Percentiles rank a stretch among this genome's conserved stretches.
phyloP scores from a whole-genome alignment of 2,113 vertebrate genomes.

The Arenaria interpres region DNA sequence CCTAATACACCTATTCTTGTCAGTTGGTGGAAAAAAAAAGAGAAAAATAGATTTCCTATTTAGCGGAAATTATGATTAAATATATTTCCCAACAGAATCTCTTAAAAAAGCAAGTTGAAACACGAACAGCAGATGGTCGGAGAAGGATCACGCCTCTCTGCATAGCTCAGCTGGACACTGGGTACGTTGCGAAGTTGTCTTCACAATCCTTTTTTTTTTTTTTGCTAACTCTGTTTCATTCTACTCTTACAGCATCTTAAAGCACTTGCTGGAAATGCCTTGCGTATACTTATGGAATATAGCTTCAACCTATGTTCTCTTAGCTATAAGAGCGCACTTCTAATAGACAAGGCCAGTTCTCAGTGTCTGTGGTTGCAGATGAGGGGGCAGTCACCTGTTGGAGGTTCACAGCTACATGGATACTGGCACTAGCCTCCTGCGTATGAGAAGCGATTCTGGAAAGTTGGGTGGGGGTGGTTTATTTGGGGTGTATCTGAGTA shows the following conservation, averaged over 20 bases:
- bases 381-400: background rate
- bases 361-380: background rate
- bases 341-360: background rate
- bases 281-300: background rate
- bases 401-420: background rate
- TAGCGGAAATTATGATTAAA: background rate
- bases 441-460: background rate
- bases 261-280: background rate
- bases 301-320: background rate
- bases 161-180: conserved; percentile 98
- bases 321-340: background rate
- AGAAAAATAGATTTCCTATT: background rate
- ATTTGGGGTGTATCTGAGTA: background rate
- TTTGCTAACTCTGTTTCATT: background rate
- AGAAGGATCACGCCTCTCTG: conserved; percentile 96
- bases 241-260: background rate
- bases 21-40: background rate
- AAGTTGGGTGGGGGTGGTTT: background rate
- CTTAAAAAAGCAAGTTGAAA: conserved; percentile 98
- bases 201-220: background rate
- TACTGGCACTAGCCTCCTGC: background rate
- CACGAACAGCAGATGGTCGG: conserved; percentile 92
- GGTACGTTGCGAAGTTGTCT: conserved; percentile 75
- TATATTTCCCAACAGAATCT: conserved; percentile 84
- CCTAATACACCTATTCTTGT: background rate